Evolutionary conservation across 2,888 invertebrate species (phyloP).

Genomic region (Lycophotia porphyrea): DNA sequence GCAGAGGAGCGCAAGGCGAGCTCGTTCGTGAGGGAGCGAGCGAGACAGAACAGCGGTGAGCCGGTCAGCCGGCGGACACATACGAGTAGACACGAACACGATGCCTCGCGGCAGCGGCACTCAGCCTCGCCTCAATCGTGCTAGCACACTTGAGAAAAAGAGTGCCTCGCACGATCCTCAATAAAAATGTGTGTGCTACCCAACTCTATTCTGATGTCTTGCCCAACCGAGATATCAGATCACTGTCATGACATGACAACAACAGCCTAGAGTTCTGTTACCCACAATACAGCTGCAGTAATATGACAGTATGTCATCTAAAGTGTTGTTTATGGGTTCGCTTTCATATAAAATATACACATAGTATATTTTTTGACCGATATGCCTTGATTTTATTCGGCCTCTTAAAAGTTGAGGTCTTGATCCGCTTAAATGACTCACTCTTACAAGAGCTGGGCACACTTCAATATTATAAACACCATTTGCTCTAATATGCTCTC

Average conservation of each 20-base stretch:
- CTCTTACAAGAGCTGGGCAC: background rate
- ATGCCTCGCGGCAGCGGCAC: too few species aligned
- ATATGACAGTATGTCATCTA: background rate
- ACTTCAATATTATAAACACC: slow-evolving; percentile 9
- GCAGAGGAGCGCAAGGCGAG: too few species aligned
- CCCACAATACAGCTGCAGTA: slow-evolving; percentile 27
- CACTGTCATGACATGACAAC: background rate
- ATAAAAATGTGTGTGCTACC: too few species aligned
- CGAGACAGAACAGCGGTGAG: too few species aligned
- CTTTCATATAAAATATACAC: slow-evolving; percentile 3
- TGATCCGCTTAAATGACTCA: background rate
- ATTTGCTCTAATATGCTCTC: slow-evolving; percentile 21
- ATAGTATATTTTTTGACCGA: background rate
- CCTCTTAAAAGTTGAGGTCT: slow-evolving; percentile 7
- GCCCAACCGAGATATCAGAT: slow-evolving; percentile 12
- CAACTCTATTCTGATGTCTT: background rate
- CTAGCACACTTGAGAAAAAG: too few species aligned
- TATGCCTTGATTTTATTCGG: slow-evolving; percentile 17
- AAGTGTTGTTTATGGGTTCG: background rate
- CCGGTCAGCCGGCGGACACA: too few species aligned
- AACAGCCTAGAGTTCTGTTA: slow-evolving; percentile 21
- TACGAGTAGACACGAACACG: too few species aligned
- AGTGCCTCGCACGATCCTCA: too few species aligned
- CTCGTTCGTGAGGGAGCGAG: too few species aligned
- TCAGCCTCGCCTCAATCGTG: too few species aligned